Base-by-base conservation (phyloP, 2,113 vertebrate genomes). In the Bubo bubo region DNA sequence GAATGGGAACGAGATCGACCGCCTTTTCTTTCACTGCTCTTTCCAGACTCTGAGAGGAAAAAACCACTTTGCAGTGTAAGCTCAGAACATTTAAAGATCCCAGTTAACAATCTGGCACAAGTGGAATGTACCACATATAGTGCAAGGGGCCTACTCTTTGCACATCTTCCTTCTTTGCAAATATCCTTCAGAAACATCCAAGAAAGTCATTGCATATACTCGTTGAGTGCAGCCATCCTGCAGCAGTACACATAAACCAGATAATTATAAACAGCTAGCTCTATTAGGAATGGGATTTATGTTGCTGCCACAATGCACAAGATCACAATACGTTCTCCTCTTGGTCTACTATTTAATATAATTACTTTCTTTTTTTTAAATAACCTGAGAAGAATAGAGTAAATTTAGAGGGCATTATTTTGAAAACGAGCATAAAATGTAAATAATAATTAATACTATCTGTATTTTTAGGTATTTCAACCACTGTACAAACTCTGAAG, bases 211-310 rank as follows among this genome's bases (percentile, higher is more conserved):
- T 98, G 98, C 98, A 98, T 95, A 98, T 98, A 98, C 98, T 98
- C 97, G 94, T 97, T 98, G 98, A 98, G 98, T 98, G 98, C 98
- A 98, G 98, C 97, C 98, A 98, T 90, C 98, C 98, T 98, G 98
- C 98, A 98, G 98, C 98, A 98, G 98, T 98, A 98, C 98, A 98
- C 98, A 98, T 96, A 98, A 98, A 98, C 93, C 98, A 98, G 95
- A 98, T 98, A 98, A 98, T 98, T 98, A 98, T 98, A 98, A 98
- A 98, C 96, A 98, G 98, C 98, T 98, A 98, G 96, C 81, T 98
- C 97, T 98, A 79, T 83, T 95, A 97, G 11, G 49, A 97, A 95
- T 86, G 86, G 76, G 90, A 96, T 95, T 96, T 98, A 97, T 88
- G 98, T 98, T 98, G 97, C 98, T 98, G 98, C 98, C 98, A 98